Conservation (phyloP, 92 coral and sea anemone species). For the Umimayanthus kanabou region DNA sequence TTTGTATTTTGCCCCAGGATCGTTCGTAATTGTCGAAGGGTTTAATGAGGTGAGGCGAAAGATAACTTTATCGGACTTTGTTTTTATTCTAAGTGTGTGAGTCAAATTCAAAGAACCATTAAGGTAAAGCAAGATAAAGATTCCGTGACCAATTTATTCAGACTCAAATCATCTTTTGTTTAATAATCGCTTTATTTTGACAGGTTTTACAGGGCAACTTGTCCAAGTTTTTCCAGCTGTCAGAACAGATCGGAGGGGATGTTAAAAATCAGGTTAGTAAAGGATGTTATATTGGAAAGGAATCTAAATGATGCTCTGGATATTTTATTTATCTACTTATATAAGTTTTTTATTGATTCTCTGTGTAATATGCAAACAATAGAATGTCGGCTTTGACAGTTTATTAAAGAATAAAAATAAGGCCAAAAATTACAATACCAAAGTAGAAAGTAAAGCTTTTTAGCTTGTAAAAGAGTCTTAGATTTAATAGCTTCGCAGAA, state of each 20-base stretch:
- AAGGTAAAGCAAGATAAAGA: neutral
- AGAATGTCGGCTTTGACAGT: too few species aligned
- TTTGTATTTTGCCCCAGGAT: constrained; percentile 22
- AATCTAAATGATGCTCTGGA: neutral
- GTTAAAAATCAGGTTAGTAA: constrained; percentile 59
- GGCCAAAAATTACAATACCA: too few species aligned
- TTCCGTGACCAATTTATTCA: constrained; percentile 16
- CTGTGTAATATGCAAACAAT: too few species aligned
- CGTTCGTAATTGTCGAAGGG: constrained; percentile 24
- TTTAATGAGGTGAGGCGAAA: constrained; percentile 22
- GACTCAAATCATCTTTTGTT: neutral
- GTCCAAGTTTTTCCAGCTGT: constrained; percentile 51
- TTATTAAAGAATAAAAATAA: too few species aligned
- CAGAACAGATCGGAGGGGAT: constrained; percentile 73
- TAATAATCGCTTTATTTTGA: neutral
- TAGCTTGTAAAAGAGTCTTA: too few species aligned
- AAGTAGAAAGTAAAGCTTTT: too few species aligned
- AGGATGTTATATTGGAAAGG: neutral
- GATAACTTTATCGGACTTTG: neutral
- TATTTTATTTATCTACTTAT: too few species aligned
- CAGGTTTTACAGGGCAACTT: constrained; percentile 69
- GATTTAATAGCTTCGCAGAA: too few species aligned
- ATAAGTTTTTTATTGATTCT: neutral
- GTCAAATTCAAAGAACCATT: neutral
- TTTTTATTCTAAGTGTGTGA: neutral